A percentile compares a stretch with the other conserved stretches of the same genome.
Evolutionary conservation across 2,888 invertebrate species (phyloP).

Genomic region (Iphiclides podalirius): DNA sequence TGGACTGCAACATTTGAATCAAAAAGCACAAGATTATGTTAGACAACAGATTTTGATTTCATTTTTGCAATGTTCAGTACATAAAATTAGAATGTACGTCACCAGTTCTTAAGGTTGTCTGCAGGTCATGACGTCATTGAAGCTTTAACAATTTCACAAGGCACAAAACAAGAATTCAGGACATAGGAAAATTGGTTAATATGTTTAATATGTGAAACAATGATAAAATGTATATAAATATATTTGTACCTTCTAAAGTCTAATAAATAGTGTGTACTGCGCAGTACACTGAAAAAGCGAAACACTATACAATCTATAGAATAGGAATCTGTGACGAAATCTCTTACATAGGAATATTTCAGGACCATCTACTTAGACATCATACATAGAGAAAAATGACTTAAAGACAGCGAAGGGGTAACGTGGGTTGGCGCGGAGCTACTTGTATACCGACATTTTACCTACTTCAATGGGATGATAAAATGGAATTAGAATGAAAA

Average conservation of each 20-base stretch:
- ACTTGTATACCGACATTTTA: constrained; percentile 29
- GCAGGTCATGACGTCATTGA: constrained; percentile 46
- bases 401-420: constrained; percentile 1
- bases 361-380: constrained; percentile 22
- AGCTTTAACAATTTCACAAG: constrained; percentile 52
- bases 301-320: constrained; percentile 34
- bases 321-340: constrained; percentile 39
- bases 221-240: constrained; percentile 19
- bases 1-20: no score
- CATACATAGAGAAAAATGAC: constrained; percentile 12
- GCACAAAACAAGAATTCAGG: constrained; percentile 66
- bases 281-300: constrained; percentile 34
- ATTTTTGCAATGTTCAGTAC: constrained; percentile 3
- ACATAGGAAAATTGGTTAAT: constrained; percentile 33
- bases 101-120: no score
- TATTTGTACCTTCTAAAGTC: constrained; percentile 26
- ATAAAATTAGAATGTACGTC: not conserved
- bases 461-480: constrained; percentile 11
- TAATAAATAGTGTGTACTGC: constrained; percentile 35
- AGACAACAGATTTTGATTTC: not conserved
- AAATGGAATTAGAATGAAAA: not conserved
- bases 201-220: constrained; percentile 29
- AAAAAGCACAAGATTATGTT: not conserved
- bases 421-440: constrained; percentile 35
- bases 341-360: constrained; percentile 28